Base-by-base conservation (phyloP, 1,140 invertebrate genomes). In the Cephus cinctus region DNA sequence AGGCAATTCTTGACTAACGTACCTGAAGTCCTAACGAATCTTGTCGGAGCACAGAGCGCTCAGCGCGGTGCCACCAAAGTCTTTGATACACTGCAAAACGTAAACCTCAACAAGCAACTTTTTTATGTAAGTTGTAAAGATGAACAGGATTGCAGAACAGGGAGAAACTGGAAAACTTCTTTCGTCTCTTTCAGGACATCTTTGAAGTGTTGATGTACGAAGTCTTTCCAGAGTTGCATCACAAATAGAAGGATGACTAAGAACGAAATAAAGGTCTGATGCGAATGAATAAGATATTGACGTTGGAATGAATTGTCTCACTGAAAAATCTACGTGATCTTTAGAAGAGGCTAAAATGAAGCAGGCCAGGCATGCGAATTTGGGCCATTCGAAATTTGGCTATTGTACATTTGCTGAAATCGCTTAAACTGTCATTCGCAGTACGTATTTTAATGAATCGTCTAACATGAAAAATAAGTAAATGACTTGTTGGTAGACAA, bases 91-190 rank as follows among this genome's bases (percentile, higher is more conserved):
- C 69, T 96, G 41, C 92, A 96, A 71, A 86, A 94, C 75, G 83
- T 85, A 49, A 83, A 83, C 60, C 83, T 94, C 49, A 96, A 96
- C 67, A 95, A 94, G 72, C 92, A 94, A 59, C 75, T 96, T 21
- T 88, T 94, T 77, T 95, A 95, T 78, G 92, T 93, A 75, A 87
- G 89, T 84, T 35, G 34, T 8, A 22, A 47, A 25, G 21, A 21
- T 30, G 3, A 27, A 44, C 16, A 2, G 11, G 2, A n/a, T n/a
- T n/a, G n/a, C n/a, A 27, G 41, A 5, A 27, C 31, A 12, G 25
- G n/a, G n/a, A n/a, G n/a, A n/a, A n/a, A n/a, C n/a, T n/a, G 5
- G 18, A 42, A 40, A 35, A 15, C 31, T 43, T 25, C 40, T 4
- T 45, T 25, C 45, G 18, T 54, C 53, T 48, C 31, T 83, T 81